Conservation (phyloP, 1,140 invertebrate genomes). For the Phenacoccus solenopsis region DNA sequence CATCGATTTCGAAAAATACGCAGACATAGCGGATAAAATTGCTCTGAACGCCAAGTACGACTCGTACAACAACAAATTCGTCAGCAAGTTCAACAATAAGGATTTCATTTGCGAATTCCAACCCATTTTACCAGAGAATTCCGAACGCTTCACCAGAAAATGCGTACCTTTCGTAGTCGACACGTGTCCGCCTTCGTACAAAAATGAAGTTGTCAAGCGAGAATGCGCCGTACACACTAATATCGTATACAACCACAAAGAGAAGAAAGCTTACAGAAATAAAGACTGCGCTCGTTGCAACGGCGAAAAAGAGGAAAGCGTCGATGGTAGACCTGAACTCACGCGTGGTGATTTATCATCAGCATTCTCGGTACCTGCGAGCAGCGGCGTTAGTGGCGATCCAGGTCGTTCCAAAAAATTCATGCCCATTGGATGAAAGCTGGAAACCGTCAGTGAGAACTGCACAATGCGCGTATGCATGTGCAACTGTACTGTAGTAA, state of each 20-base stretch:
- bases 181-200: not conserved
- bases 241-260: not conserved
- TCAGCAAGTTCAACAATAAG: not conserved
- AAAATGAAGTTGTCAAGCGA: not conserved
- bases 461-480: no score
- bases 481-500: no score
- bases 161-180: not conserved
- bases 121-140: not conserved
- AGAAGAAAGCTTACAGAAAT: not conserved
- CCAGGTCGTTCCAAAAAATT: not conserved
- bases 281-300: not conserved
- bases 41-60: not conserved
- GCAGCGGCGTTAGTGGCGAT: not conserved
- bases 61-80: not conserved
- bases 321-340: not conserved
- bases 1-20: not conserved
- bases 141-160: not conserved
- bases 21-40: not conserved
- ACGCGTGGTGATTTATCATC: not conserved
- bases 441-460: no score
- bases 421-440: not conserved
- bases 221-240: not conserved
- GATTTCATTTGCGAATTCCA: not conserved
- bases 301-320: not conserved
- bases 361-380: not conserved